A percentile compares a stretch with the other conserved stretches of the same genome.
Evolutionary conservation across 2,797 vertebrate genomes (phyloP).

Genomic region (Sphenopsis melanotis): DNA sequence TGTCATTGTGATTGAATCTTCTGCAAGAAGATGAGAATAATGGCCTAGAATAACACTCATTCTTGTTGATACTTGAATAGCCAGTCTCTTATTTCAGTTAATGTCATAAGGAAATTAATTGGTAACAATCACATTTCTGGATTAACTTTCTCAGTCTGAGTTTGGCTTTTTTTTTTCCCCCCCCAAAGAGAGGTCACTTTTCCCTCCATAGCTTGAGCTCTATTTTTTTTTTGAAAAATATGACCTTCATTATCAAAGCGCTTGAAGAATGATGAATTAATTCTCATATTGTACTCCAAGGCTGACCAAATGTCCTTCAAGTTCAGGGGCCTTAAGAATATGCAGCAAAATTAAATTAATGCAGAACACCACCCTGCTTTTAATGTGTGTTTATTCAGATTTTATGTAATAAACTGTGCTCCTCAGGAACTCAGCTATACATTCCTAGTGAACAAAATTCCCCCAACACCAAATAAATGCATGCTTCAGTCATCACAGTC

Average conservation of each 20-base stretch:
- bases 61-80: neutral
- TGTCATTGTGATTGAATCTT: conserved; percentile 30
- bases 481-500: neutral
- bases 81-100: neutral
- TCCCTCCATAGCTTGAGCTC: neutral
- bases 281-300: neutral
- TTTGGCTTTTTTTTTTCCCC: neutral
- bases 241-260: neutral
- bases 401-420: neutral
- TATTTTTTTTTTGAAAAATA: neutral
- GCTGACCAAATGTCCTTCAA: neutral
- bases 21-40: conserved; percentile 16
- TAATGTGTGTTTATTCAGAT: conserved; percentile 6
- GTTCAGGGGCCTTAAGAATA: neutral
- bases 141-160: neutral
- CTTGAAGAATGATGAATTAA: neutral
- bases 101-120: neutral
- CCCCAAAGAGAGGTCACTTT: neutral
- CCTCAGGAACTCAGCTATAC: neutral
- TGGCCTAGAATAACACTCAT: neutral
- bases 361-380: neutral
- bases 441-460: neutral
- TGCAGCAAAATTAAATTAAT: neutral
- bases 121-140: neutral
- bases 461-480: conserved; percentile 20